A percentile compares a stretch with the other conserved stretches of the same genome.
phyloP scores from a whole-genome alignment of 2,113 vertebrate species.

The Cheirogaleus medius region DNA sequence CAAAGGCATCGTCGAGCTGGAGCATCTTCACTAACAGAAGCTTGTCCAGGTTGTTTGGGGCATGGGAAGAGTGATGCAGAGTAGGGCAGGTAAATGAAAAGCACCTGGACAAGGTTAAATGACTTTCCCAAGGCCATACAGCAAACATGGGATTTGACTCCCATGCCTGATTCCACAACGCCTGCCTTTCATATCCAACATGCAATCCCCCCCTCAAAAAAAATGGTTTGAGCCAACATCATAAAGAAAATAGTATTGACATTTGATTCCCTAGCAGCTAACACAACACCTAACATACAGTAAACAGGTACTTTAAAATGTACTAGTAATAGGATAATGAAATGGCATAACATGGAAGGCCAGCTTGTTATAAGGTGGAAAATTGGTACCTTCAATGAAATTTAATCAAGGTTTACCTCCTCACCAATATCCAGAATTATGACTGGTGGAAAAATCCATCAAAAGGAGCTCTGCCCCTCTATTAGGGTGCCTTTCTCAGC shows the following conservation, averaged over 20 bases:
- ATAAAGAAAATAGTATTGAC: constrained; percentile 22
- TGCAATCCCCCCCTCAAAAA: neutral
- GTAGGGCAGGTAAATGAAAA: neutral
- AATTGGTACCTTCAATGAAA: neutral
- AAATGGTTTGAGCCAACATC: neutral
- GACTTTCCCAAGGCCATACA: neutral
- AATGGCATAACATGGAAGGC: neutral
- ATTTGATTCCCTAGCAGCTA: neutral
- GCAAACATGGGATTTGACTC: neutral
- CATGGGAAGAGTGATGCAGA: neutral
- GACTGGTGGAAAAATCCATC: neutral
- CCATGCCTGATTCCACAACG: neutral
- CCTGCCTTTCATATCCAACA: neutral
- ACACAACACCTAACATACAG: neutral
- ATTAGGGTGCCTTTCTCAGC: neutral
- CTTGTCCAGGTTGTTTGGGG: neutral
- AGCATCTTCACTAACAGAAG: neutral
- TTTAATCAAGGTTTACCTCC: neutral
- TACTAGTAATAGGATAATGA: neutral
- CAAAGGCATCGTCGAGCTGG: neutral
- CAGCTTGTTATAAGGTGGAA: neutral
- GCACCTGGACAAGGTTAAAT: neutral
- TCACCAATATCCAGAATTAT: neutral
- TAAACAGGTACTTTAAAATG: neutral
- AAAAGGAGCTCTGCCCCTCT: neutral